These are phyloP conservation scores for Drosophila varians DNA, from an alignment of 1,140 invertebrate species.

Conservation along the genomic window DNA sequence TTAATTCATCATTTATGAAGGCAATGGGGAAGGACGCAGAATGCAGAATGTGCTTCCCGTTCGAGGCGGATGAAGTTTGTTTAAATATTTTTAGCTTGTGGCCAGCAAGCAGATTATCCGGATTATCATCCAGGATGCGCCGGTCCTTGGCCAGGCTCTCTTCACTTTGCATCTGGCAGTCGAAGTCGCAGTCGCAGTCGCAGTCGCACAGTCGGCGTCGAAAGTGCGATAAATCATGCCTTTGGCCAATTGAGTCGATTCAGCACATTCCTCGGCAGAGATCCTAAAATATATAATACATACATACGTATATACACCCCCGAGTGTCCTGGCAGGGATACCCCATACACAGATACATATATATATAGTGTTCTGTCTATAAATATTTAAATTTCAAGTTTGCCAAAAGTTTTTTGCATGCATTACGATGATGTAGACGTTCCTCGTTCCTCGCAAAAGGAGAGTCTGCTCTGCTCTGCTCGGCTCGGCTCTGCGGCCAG, in stretches of 20 bases:
- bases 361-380: slow-evolving; percentile 70
- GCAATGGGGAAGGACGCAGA: neutral
- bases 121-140: slow-evolving; percentile 32
- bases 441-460: neutral
- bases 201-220: slow-evolving; percentile 6
- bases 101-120: slow-evolving; percentile 40
- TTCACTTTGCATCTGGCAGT: slow-evolving; percentile 37
- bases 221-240: slow-evolving; percentile 75
- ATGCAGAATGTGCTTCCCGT: slow-evolving; percentile 2
- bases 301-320: slow-evolving; percentile 25
- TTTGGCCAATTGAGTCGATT: slow-evolving; percentile 79
- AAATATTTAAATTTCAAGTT: slow-evolving; percentile 83
- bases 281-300: slow-evolving; percentile 8
- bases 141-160: no score
- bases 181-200: no score
- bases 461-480: slow-evolving; percentile 39
- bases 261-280: slow-evolving; percentile 60
- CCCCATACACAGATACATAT: slow-evolving; percentile 53
- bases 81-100: slow-evolving; percentile 42
- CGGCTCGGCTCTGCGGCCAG: slow-evolving; percentile 52
- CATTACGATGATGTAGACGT: slow-evolving; percentile 55
- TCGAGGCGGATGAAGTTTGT: slow-evolving; percentile 24
- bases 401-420: slow-evolving; percentile 82
- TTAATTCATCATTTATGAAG: slow-evolving; percentile 16
- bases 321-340: slow-evolving; percentile 45